Conservation (phyloP, 2,113 vertebrate genomes). For the Vidua chalybeata region DNA sequence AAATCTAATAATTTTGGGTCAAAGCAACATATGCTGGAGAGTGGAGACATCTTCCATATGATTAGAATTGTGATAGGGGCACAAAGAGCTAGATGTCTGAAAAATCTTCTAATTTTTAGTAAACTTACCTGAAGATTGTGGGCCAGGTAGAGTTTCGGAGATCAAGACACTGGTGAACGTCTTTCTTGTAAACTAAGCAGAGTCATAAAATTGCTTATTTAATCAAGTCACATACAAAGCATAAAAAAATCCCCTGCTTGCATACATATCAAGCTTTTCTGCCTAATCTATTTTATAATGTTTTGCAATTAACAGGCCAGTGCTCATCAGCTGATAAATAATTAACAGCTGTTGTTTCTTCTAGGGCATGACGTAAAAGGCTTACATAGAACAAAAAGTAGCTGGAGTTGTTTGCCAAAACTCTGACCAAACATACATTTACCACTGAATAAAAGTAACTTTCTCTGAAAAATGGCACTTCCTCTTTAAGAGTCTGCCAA, state of each 20-base stretch:
- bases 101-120: neutral
- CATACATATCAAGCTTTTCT: neutral
- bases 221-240: conserved; percentile 7
- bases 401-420: neutral
- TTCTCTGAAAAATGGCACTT: neutral
- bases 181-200: neutral
- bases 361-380: conserved; percentile 38
- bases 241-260: neutral
- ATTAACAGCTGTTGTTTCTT: conserved; percentile 62
- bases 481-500: neutral
- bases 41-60: neutral
- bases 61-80: neutral
- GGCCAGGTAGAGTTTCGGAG: neutral
- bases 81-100: neutral
- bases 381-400: conserved; percentile 36
- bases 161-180: neutral
- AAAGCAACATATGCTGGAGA: neutral
- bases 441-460: neutral
- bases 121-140: neutral
- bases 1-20: neutral
- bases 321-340: conserved; percentile 67
- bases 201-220: neutral
- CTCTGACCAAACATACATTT: conserved; percentile 22
- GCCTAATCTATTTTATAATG: conserved; percentile 53
- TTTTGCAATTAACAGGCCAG: conserved; percentile 56